Conservation (phyloP, 2,113 vertebrate genomes). For the Sylvilagus bachmani region DNA sequence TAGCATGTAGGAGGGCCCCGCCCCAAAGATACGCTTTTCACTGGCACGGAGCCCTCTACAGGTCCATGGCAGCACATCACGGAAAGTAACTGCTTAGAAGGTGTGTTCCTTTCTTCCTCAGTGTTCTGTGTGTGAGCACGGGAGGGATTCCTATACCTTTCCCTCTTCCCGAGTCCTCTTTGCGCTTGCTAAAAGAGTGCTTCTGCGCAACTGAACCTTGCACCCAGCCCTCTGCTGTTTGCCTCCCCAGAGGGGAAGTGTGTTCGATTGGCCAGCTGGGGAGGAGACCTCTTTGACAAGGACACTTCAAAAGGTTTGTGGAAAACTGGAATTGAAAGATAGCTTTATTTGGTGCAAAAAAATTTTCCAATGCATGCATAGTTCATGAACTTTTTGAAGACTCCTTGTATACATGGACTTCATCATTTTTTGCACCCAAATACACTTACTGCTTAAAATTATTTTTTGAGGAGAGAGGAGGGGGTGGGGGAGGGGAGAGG, state of each 20-base stretch:
- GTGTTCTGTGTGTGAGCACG: background rate
- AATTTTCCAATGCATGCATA: too few species aligned
- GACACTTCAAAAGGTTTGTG: too few species aligned
- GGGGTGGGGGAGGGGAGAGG: too few species aligned
- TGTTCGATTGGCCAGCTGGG: background rate
- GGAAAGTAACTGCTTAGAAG: background rate
- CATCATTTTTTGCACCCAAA: too few species aligned
- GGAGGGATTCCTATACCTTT: background rate
- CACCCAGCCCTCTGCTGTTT: background rate
- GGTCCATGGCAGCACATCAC: background rate
- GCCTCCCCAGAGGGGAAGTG: background rate
- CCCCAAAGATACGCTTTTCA: background rate
- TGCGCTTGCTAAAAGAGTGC: conserved; percentile 26
- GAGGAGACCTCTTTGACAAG: background rate
- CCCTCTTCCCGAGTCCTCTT: background rate
- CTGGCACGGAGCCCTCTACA: background rate
- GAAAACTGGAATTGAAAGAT: too few species aligned
- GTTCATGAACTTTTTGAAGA: too few species aligned
- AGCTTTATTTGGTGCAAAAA: too few species aligned
- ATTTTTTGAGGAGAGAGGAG: too few species aligned
- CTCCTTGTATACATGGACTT: too few species aligned
- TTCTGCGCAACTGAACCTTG: background rate
- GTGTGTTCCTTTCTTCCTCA: background rate
- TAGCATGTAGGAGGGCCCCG: background rate
- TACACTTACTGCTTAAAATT: too few species aligned